A percentile compares a stretch with the other conserved stretches of the same genome.
Conservation (phyloP, 2,113 vertebrate species). For the Leptodactylus fuscus region DNA sequence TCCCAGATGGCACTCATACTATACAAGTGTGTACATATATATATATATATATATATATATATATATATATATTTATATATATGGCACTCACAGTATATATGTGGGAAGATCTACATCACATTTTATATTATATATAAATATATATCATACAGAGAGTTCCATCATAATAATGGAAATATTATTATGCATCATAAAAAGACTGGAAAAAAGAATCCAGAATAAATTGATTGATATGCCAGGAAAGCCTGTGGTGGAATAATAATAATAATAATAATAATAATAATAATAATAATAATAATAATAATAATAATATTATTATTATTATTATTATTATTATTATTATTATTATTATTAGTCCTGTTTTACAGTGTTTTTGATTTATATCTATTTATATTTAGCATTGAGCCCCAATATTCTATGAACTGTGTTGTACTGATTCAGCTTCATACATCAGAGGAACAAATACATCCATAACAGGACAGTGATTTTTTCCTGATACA, state of each 20-base stretch:
- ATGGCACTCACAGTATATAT: too few relatives aligned
- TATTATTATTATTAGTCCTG: too few relatives aligned
- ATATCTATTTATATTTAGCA: neutral
- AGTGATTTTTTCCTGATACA: neutral
- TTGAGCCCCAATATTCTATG: neutral
- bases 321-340: too few relatives aligned
- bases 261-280: too few relatives aligned
- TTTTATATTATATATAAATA: too few relatives aligned
- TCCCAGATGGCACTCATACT: slow-evolving; percentile 81
- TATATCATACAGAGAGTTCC: too few relatives aligned
- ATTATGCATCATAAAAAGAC: neutral
- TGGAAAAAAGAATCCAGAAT: neutral
- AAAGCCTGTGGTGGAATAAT: too few relatives aligned
- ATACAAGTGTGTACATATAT: neutral
- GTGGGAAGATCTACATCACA: too few relatives aligned
- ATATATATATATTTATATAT: neutral
- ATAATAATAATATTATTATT: neutral
- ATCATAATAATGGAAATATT: too few relatives aligned
- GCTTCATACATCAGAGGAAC: neutral
- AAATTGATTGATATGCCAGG: neutral
- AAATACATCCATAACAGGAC: neutral
- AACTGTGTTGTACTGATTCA: too few relatives aligned
- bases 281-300: neutral
- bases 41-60: neutral
- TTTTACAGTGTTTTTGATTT: too few relatives aligned